These are phyloP conservation scores for Agapornis canus DNA, from an alignment of 2,797 vertebrate genomes.

Conservation along the genomic window DNA sequence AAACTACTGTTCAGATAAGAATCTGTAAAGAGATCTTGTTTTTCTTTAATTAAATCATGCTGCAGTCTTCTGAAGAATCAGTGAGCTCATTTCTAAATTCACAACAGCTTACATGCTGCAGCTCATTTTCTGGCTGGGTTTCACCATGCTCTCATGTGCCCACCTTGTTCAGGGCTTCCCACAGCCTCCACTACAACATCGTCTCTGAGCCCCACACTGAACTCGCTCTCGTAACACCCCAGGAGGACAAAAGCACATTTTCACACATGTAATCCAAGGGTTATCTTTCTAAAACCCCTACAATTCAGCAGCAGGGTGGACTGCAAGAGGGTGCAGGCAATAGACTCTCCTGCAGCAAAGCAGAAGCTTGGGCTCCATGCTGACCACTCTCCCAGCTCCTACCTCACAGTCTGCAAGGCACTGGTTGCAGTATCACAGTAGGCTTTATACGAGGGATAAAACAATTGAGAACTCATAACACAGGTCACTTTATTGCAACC, in stretches of 20 bases:
- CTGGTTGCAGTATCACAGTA: neutral
- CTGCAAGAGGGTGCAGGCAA: neutral
- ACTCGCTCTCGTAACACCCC: neutral
- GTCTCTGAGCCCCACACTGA: neutral
- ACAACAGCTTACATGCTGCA: neutral
- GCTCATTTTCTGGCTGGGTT: neutral
- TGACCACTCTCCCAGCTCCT: neutral
- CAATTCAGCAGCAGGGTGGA: neutral
- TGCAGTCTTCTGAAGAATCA: neutral
- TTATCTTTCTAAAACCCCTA: neutral
- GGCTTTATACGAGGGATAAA: neutral
- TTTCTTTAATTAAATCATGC: neutral
- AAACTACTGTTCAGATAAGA: neutral
- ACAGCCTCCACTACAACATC: neutral
- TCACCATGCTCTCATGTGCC: neutral
- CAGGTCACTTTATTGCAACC: neutral
- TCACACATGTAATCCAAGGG: neutral
- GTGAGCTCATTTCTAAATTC: neutral
- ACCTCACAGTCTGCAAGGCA: neutral
- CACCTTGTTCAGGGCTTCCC: neutral
- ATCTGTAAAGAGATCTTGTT: neutral
- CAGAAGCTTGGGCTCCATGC: neutral
- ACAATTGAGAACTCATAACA: neutral
- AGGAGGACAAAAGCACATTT: neutral
- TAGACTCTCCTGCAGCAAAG: neutral